Conservation (phyloP, 2,113 vertebrate genomes). For the Columba livia region DNA sequence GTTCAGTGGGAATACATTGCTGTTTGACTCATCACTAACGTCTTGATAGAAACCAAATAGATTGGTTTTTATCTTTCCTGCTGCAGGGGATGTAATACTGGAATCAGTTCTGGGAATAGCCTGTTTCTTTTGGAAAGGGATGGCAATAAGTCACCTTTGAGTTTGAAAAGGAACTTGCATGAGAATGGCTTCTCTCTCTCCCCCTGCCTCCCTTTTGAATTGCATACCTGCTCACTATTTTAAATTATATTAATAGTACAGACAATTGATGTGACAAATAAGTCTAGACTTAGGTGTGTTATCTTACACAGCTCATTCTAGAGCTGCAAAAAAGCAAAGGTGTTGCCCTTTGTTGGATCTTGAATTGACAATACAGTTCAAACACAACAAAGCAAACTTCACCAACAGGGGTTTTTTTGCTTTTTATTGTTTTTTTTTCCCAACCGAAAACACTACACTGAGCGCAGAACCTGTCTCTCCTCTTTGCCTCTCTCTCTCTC, state of each 20-base stretch:
- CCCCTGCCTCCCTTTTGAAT: background rate
- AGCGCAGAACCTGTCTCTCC: background rate
- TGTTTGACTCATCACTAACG: background rate
- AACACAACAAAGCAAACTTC: background rate
- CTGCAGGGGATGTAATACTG: background rate
- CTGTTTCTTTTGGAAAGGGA: background rate
- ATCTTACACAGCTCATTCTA: background rate
- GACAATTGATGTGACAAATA: background rate
- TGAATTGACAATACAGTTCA: background rate
- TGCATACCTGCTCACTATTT: background rate
- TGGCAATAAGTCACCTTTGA: background rate
- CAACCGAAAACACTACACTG: background rate
- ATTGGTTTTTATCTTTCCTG: background rate
- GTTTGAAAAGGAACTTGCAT: background rate
- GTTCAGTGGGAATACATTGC: background rate
- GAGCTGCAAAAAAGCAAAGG: background rate
- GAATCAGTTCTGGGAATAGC: background rate
- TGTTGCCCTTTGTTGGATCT: background rate
- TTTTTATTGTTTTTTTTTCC: background rate
- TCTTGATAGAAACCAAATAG: background rate
- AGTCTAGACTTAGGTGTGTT: background rate
- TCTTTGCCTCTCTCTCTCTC: background rate
- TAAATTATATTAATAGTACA: background rate
- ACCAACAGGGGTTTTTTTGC: background rate
- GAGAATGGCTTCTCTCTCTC: background rate